phyloP scores from a whole-genome alignment of 2,797 vertebrate species.

The Loris lydekkerianus region DNA sequence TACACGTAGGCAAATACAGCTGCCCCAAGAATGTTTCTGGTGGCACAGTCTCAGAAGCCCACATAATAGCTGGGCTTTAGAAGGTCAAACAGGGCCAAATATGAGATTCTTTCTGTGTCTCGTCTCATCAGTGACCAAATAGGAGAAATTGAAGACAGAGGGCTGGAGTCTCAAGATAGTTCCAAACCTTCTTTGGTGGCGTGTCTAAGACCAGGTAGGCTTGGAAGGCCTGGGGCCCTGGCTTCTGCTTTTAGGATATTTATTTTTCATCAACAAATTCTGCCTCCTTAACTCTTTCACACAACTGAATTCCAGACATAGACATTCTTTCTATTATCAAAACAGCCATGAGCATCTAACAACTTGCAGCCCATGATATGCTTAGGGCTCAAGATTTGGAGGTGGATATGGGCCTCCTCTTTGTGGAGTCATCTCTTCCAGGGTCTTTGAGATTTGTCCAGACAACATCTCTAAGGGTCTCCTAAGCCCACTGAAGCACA shows the following conservation, averaged over 20 bases:
- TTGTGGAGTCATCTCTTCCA: neutral
- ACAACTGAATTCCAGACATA: slow-evolving; percentile 50
- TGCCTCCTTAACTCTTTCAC: slow-evolving; percentile 68
- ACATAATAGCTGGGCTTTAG: neutral
- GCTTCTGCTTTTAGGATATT: slow-evolving; percentile 52
- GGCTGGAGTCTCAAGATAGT: neutral
- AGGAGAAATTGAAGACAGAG: neutral
- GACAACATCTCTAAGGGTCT: neutral
- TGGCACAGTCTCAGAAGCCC: neutral
- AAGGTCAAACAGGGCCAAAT: neutral
- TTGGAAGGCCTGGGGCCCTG: neutral
- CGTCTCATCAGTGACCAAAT: neutral
- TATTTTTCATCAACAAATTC: slow-evolving; percentile 55
- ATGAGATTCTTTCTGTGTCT: neutral
- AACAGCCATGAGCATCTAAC: neutral
- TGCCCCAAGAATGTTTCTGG: neutral
- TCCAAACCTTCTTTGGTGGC: neutral
- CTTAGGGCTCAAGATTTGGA: neutral
- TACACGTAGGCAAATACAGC: neutral
- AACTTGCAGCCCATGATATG: neutral
- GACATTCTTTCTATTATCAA: slow-evolving; percentile 23
- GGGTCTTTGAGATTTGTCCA: neutral
- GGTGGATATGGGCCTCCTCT: neutral
- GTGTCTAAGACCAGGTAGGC: neutral
- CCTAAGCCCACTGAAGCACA: neutral